These are phyloP conservation scores for Tapirus indicus DNA, from an alignment of 2,797 vertebrate species.

Conservation along the genomic window DNA sequence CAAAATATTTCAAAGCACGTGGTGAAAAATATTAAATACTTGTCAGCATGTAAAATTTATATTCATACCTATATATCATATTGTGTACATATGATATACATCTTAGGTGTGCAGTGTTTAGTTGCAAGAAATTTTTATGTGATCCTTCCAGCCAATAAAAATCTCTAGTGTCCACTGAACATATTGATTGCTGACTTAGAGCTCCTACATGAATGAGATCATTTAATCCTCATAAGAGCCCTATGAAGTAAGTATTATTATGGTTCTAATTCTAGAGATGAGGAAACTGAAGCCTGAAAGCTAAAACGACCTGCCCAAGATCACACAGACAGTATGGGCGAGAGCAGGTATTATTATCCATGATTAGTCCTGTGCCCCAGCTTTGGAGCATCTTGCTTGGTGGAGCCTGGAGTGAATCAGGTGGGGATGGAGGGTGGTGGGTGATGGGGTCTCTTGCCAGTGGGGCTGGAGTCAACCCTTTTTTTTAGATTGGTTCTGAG, in stretches of 20 bases:
- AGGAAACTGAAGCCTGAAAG: background rate
- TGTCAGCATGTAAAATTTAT: constrained; percentile 7
- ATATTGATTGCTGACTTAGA: background rate
- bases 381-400: background rate
- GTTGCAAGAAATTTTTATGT: constrained; percentile 2
- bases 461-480: background rate
- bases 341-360: background rate
- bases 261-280: background rate
- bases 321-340: background rate
- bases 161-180: background rate
- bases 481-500: too few relatives aligned
- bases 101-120: background rate
- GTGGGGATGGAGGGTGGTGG: background rate
- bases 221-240: background rate
- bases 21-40: constrained; percentile 52
- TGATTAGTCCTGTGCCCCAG: background rate
- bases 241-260: background rate
- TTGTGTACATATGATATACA: background rate
- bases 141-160: background rate
- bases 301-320: background rate
- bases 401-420: background rate
- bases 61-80: background rate
- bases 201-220: background rate
- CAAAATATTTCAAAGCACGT: constrained; percentile 52
- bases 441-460: background rate